Evolutionary conservation across 1,140 invertebrate species (phyloP).

Genomic region (Brachionus asplanchnoidis): DNA sequence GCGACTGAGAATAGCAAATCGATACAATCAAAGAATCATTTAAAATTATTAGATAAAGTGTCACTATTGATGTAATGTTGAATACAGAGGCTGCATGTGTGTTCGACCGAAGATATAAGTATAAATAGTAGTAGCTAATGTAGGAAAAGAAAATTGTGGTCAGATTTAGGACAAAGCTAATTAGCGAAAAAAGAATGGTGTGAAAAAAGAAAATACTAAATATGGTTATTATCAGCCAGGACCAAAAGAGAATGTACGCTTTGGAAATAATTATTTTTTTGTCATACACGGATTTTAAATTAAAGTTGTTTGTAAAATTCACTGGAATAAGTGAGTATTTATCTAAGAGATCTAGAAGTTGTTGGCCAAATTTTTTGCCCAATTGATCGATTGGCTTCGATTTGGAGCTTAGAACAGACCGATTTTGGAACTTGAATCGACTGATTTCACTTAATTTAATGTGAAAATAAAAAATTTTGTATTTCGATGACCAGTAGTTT

Average conservation of each 20-base stretch:
- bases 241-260: neutral
- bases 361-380: neutral
- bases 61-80: neutral
- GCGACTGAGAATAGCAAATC: neutral
- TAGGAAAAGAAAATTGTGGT: neutral
- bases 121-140: neutral
- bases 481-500: neutral
- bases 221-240: neutral
- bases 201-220: constrained; percentile 9
- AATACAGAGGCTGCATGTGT: neutral
- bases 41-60: neutral
- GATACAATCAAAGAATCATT: neutral
- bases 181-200: neutral
- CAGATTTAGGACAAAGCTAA: neutral
- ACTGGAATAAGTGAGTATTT: neutral
- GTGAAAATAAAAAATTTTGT: neutral
- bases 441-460: neutral
- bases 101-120: neutral
- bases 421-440: neutral
- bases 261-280: neutral
- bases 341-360: neutral
- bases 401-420: neutral
- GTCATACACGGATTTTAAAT: neutral
- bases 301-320: neutral
- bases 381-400: neutral